These are phyloP conservation scores for Apogon talboti DNA, from an alignment of 2,797 vertebrate genomes.

Conservation along the genomic window DNA sequence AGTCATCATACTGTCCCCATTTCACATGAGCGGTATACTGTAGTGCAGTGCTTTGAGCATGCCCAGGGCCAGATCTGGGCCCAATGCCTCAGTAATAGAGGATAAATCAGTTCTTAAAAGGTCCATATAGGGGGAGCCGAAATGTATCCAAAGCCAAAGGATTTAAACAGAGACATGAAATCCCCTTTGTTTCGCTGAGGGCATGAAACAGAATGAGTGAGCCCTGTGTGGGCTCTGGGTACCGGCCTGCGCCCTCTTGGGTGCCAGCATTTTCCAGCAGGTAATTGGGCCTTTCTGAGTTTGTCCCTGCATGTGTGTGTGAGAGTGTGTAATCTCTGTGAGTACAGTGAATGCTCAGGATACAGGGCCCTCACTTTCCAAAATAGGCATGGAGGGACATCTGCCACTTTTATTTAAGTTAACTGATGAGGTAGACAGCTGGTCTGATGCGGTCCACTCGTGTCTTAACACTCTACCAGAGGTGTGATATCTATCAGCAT, in stretches of 20 bases:
- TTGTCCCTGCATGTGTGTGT: conserved; percentile 30
- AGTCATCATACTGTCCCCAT: conserved; percentile 62
- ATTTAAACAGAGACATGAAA: conserved; percentile 79
- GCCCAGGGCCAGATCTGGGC: conserved; percentile 68
- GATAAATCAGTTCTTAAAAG: conserved; percentile 83
- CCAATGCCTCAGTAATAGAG: conserved; percentile 69
- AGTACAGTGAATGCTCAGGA: conserved; percentile 46
- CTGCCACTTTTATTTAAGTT: conserved; percentile 64
- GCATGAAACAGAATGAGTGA: conserved; percentile 57
- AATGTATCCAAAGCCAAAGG: conserved; percentile 74
- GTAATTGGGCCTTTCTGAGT: conserved; percentile 73
- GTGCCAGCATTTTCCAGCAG: conserved; percentile 72
- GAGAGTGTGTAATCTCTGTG: conserved; percentile 62
- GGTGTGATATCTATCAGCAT: conserved; percentile 45
- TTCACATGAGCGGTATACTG: conserved; percentile 57
- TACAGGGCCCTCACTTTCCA: conserved; percentile 26
- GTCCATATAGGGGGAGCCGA: conserved; percentile 62
- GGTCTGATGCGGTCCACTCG: conserved; percentile 36
- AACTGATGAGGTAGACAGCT: conserved; percentile 62
- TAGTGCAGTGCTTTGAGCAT: conserved; percentile 55
- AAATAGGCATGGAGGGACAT: conserved; percentile 44
- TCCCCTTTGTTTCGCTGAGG: conserved; percentile 81
- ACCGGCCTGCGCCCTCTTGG: conserved; percentile 54
- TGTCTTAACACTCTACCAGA: conserved; percentile 31
- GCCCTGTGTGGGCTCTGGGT: conserved; percentile 64